phyloP scores from a whole-genome alignment of 1,140 invertebrate species.

The Bathynomus jamesi region DNA sequence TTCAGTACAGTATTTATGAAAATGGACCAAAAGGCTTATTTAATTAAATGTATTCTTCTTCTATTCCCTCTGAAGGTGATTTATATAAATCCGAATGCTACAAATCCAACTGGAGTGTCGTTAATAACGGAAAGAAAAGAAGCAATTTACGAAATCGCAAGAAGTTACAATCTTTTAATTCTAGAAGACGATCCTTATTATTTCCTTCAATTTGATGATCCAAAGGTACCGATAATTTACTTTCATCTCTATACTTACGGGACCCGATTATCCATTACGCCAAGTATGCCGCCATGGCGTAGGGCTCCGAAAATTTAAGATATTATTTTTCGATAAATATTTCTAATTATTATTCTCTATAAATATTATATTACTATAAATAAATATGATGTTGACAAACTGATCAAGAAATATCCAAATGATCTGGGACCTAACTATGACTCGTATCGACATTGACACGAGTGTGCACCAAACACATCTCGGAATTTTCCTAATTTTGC shows the following conservation, averaged over 20 bases:
- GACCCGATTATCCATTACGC: not conserved
- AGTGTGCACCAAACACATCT: too few species aligned
- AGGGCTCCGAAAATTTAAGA: too few species aligned
- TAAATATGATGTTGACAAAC: too few species aligned
- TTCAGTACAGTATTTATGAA: too few species aligned
- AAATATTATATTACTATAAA: too few species aligned
- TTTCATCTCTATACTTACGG: not conserved
- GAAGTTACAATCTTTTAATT: conserved; percentile 65
- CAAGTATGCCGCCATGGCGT: not conserved
- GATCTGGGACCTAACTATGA: too few species aligned
- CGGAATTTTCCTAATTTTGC: too few species aligned
- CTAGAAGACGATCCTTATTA: conserved; percentile 75
- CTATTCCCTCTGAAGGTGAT: conserved; percentile 43
- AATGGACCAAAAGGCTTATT: too few species aligned
- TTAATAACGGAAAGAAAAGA: conserved; percentile 55
- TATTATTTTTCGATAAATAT: too few species aligned
- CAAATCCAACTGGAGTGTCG: conserved; percentile 62
- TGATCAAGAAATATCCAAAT: too few species aligned
- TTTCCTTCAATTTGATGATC: conserved; percentile 59
- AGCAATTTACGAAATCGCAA: conserved; percentile 63
- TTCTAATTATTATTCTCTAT: too few species aligned
- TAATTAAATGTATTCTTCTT: not conserved
- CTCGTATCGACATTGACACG: too few species aligned
- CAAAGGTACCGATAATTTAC: not conserved
- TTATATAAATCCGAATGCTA: conserved; percentile 54